Base-by-base conservation (phyloP, 2,797 vertebrate genomes). In the Garrulus glandarius region DNA sequence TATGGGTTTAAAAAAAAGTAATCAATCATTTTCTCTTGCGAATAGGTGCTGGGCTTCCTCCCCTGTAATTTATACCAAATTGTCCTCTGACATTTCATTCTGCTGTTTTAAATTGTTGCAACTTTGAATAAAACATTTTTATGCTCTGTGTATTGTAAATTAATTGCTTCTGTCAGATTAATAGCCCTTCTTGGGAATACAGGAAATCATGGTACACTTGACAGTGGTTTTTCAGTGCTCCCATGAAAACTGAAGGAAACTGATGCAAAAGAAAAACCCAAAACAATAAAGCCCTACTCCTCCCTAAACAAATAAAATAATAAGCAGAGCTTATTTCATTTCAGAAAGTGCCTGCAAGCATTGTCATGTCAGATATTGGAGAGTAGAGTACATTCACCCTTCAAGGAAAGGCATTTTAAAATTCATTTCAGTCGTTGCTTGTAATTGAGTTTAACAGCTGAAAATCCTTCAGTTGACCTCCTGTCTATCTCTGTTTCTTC, bases 381-480 rank as follows among this genome's bases (percentile, higher is more conserved):
- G 59, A 89, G 82, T 2, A 94, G n/a, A 75, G 69, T 81, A 81
- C 34, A 78, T 84, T 92, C 68, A 92, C 70, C 87, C 86, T 95
- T 94, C 81, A 88, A 89, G 87, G 89, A 97, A 96, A 97, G 91
- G 87, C 56, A 82, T 95, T 97, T 97, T 96, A 93, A 96, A 95
- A 97, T 96, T 96, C 89, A 94, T 97, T 97, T 97, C 96, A 90
- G 41, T 95, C 95, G 93, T 94, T 97, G 91, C 43, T 87, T 6
- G 0, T 96, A 98, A 98, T 95, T 96, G 96, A 96, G 91, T 98
- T 98, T 97, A 97, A 97, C 97, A 96, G 82, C 46, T 85, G 77
- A 97, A 97, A 97, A 97, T 97, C 97, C 96, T 98, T 98, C 95
- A 96, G 56, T 12, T 98, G 97, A 98, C 97, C 96, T 98, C 84